Evolutionary conservation across 2,888 invertebrate genomes (phyloP).

Genomic region (Acronicta psi): DNA sequence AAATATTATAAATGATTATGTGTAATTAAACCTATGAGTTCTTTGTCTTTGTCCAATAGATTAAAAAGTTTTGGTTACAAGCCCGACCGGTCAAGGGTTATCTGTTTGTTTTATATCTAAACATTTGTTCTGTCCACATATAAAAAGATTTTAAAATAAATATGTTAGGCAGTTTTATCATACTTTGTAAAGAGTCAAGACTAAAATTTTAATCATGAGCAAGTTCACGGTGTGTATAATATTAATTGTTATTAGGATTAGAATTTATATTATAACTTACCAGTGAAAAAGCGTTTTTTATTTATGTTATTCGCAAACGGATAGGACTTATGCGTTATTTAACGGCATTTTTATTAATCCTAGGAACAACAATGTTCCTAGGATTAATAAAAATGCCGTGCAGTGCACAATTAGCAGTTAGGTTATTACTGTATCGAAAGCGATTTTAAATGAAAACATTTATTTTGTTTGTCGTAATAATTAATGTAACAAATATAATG

Average conservation of each 20-base stretch:
- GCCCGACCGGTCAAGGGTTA: slow-evolving; percentile 57
- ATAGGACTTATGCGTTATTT: no score
- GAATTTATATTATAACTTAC: no score
- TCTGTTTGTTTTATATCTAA: slow-evolving; percentile 46
- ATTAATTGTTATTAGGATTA: background rate
- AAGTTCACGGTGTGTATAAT: slow-evolving; percentile 64
- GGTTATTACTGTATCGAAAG: background rate
- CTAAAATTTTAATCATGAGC: slow-evolving; percentile 57
- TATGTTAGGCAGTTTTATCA: slow-evolving; percentile 33
- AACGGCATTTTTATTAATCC: no score
- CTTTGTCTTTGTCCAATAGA: slow-evolving; percentile 6
- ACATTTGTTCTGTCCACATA: slow-evolving; percentile 59
- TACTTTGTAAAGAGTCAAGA: slow-evolving; percentile 33
- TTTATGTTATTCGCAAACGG: no score
- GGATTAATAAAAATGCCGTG: no score
- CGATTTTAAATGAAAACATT: background rate
- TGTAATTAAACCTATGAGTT: background rate
- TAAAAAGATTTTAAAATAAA: slow-evolving; percentile 59
- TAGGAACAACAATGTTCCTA: no score
- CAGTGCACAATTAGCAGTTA: no score
- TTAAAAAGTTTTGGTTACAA: slow-evolving; percentile 23
- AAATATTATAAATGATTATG: background rate
- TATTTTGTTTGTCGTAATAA: background rate
- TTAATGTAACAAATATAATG: background rate
- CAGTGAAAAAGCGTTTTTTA: no score